A percentile compares a stretch with the other conserved stretches of the same genome.
Evolutionary conservation across 2,888 invertebrate genomes (phyloP).

Genomic region (Exephanes ischioxanthus): DNA sequence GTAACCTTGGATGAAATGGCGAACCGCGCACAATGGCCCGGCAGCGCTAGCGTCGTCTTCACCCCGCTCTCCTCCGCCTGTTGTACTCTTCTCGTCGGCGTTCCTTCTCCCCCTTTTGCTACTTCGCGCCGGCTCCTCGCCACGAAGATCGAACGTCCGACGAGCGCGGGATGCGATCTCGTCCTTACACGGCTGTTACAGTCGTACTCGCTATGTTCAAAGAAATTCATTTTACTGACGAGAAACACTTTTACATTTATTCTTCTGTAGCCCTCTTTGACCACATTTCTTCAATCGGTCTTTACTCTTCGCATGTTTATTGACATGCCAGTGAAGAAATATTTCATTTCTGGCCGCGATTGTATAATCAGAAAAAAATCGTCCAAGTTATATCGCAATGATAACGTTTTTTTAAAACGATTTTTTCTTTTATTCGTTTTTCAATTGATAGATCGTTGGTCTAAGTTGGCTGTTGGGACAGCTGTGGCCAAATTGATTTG

Average conservation of each 20-base stretch:
- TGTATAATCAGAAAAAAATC: no score
- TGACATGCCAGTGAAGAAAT: no score
- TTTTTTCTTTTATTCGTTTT: no score
- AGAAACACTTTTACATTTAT: not conserved
- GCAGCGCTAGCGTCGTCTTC: conserved; percentile 33
- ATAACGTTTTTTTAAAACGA: no score
- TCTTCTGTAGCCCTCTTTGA: not conserved
- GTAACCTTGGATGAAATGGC: conserved; percentile 70
- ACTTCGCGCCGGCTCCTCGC: conserved; percentile 20
- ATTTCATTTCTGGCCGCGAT: no score
- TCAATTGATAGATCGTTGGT: no score
- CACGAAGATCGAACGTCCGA: conserved; percentile 46
- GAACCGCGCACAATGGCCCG: conserved; percentile 67
- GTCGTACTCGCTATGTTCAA: not conserved
- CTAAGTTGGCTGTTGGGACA: not conserved
- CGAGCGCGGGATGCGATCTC: conserved; percentile 35
- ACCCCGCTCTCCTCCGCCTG: conserved; percentile 49
- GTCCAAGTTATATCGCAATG: no score
- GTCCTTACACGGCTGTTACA: conserved; percentile 26
- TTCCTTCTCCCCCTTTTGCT: conserved; percentile 57
- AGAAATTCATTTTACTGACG: not conserved
- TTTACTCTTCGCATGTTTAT: no score
- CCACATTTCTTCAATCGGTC: no score
- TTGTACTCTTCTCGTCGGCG: conserved; percentile 64
- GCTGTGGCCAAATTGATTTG: not conserved